Conservation (phyloP, 2,888 invertebrate genomes). For the Polyommatus iphigenia region DNA sequence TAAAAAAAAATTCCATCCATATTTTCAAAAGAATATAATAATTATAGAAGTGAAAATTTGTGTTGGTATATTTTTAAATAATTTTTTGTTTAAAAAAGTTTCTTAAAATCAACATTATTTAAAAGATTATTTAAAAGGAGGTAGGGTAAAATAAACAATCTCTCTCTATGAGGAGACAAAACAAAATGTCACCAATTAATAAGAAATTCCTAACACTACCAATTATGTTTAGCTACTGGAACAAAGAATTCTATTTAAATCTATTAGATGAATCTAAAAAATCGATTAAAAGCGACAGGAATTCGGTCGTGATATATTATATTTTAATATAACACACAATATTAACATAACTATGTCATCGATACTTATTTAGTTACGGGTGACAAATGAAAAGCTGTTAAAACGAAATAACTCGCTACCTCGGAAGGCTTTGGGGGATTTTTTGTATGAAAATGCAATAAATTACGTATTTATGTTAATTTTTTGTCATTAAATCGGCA, state of each 20-base stretch:
- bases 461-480: constrained; percentile 40
- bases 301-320: constrained; percentile 23
- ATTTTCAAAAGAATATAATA: neutral
- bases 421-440: constrained; percentile 38
- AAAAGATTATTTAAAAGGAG: too few species aligned
- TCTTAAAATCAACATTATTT: too few species aligned
- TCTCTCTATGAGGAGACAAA: neutral
- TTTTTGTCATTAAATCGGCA: constrained; percentile 39
- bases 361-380: constrained; percentile 59
- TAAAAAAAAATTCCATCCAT: neutral
- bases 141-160: neutral
- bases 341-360: constrained; percentile 60
- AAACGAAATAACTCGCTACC: constrained; percentile 49
- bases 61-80: too few species aligned
- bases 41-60: neutral
- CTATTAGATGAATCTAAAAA: constrained; percentile 19
- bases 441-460: constrained; percentile 39
- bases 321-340: constrained; percentile 35
- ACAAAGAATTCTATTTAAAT: constrained; percentile 18
- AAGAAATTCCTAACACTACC: neutral
- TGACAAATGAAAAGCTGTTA: constrained; percentile 68
- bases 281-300: constrained; percentile 25
- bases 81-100: too few species aligned
- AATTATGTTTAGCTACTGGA: neutral
- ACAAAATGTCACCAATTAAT: neutral